Base-by-base conservation (phyloP, 2,888 invertebrate species). In the Agelastica alni region DNA sequence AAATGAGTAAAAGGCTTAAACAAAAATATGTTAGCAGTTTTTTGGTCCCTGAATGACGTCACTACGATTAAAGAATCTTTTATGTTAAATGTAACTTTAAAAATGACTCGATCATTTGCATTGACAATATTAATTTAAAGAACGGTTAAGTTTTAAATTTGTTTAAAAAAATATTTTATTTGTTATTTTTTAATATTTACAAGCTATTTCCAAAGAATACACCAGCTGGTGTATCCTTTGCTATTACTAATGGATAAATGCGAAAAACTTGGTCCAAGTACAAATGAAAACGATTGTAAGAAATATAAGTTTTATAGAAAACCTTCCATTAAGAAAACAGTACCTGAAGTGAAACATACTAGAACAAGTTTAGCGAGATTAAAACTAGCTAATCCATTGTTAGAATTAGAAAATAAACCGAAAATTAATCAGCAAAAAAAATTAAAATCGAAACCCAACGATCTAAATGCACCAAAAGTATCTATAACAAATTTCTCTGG, bases 261-360 rank as follows among this genome's bases (percentile, higher is more conserved):
- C 44, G 3, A 9, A 2, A 39, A 20, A 2, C 17, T 7, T 10
- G 20, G 20, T 3, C 7, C 18, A n/a, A 22, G 37, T 14, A 51
- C n/a, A n/a, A n/a, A 22, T 36, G 26, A 56, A 44, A 22, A 46
- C 4, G 41, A 49, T 45, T 46, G 53, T 26, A 60, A 56, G 34
- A 58, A 53, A 44, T 58, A 61, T 31, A 47, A 52, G n/a, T 56
- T 59, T 18, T 54, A 53, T 22, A 64, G 60, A 51, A 61, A 62
- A 48, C 56, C 59, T 9, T 55, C 51, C 4, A 51, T 59, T n/a
- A 67, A 60, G 52, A 60, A 56, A 39, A 65, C 60, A 49, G 53
- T 31, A 5, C 70, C 70, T 5, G 58, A 64, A 12, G 65, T 73
- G 3, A 64, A 62, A 37, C 72, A 72, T 51, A 74, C 72, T 5